Evolutionary conservation across 2,797 vertebrate genomes (phyloP).

Genomic region (Mormyrops boulengeri): DNA sequence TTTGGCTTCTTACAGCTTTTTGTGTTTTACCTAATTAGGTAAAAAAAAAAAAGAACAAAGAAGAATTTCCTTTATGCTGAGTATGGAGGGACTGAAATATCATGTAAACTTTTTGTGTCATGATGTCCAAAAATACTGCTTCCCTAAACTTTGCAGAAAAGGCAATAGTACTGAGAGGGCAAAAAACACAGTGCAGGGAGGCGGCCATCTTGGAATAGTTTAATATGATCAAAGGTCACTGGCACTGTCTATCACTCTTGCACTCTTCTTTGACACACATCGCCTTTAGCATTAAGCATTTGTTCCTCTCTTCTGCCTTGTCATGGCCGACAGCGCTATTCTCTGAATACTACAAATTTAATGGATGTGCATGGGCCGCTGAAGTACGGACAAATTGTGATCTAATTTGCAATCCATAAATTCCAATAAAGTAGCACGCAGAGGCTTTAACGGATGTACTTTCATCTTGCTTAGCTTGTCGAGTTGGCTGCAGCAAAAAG

Average conservation of each 20-base stretch:
- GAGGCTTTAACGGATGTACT: background rate
- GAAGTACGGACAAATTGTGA: background rate
- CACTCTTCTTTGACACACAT: background rate
- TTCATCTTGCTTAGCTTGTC: conserved; percentile 2
- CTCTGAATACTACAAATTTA: background rate
- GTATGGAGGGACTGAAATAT: background rate
- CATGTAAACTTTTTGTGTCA: background rate
- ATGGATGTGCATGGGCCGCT: background rate
- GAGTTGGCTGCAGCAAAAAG: background rate
- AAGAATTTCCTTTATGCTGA: background rate
- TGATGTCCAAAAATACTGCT: background rate
- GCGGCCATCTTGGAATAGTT: background rate
- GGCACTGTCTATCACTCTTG: background rate
- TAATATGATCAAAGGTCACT: background rate
- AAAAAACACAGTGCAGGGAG: background rate
- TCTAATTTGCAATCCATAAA: conserved; percentile 11
- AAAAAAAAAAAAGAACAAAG: background rate
- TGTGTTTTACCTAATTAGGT: background rate
- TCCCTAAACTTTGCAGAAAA: background rate
- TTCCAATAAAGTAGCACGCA: background rate
- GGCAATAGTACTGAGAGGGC: background rate
- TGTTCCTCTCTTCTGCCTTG: background rate
- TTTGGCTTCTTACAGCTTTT: background rate
- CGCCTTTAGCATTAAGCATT: background rate
- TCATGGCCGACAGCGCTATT: background rate